Conservation (phyloP, 2,888 invertebrate species). For the Osmoderma eremita region DNA sequence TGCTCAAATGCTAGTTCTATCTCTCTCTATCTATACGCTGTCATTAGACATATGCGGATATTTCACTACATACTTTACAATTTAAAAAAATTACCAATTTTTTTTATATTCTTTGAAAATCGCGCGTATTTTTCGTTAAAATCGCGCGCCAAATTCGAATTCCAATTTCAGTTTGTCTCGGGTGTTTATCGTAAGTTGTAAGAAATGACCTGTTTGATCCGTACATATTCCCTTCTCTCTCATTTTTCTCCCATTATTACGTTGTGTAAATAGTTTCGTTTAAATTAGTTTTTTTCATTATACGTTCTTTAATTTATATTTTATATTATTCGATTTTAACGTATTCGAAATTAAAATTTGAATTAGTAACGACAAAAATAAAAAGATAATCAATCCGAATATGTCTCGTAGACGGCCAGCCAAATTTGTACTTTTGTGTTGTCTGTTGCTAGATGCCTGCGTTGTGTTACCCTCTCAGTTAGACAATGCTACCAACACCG, state of each 20-base stretch:
- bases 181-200: conserved; percentile 34
- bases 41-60: conserved; percentile 53
- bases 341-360: neutral
- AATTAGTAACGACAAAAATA: neutral
- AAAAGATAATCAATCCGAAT: conserved; percentile 44
- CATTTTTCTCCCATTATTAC: too few relatives aligned
- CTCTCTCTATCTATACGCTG: conserved; percentile 58
- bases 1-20: conserved; percentile 54
- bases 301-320: neutral
- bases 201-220: conserved; percentile 43
- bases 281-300: neutral
- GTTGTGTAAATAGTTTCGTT: too few relatives aligned
- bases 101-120: neutral
- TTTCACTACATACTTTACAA: too few relatives aligned
- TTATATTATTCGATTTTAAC: too few relatives aligned
- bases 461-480: conserved; percentile 86
- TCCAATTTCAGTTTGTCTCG: neutral
- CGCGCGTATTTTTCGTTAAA: too few relatives aligned
- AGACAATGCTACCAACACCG: conserved; percentile 85
- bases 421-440: conserved; percentile 74
- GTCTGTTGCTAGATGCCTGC: conserved; percentile 97
- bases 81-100: conserved; percentile 12
- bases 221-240: too few relatives aligned
- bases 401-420: conserved; percentile 61
- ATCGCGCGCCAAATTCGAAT: neutral